Conservation (phyloP, 2,113 vertebrate genomes). For the Vanacampus margaritifer region DNA sequence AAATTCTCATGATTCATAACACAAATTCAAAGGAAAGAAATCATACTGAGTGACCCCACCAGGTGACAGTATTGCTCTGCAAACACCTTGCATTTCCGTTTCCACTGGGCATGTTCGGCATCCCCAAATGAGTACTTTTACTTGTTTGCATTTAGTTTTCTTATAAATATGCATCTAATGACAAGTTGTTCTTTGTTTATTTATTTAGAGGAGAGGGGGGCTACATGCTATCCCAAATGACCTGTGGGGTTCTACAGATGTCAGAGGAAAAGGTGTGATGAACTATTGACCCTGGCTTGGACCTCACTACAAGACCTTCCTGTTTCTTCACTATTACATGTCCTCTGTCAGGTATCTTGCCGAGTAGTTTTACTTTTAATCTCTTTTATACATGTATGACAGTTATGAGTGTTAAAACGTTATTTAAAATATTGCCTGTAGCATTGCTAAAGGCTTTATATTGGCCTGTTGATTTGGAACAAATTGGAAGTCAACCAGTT, state of each 20-base stretch:
- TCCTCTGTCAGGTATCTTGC: neutral
- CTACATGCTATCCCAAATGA: neutral
- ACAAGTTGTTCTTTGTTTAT: neutral
- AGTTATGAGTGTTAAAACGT: neutral
- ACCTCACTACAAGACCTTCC: neutral
- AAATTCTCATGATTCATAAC: neutral
- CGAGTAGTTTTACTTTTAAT: neutral
- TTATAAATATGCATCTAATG: neutral
- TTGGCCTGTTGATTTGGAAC: neutral
- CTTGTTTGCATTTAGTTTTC: neutral
- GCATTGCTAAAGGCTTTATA: neutral
- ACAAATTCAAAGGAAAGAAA: neutral
- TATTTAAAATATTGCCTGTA: neutral
- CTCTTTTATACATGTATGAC: too few species aligned
- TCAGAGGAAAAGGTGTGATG: neutral
- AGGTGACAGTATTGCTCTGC: neutral
- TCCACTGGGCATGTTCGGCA: neutral
- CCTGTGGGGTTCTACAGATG: neutral
- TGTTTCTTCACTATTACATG: neutral
- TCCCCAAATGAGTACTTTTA: neutral
- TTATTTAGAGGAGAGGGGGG: too few species aligned
- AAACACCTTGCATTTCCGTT: neutral
- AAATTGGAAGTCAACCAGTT: neutral
- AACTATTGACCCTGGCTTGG: too few species aligned
- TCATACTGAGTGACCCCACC: neutral